Evolutionary conservation across 2,797 vertebrate species (phyloP), one percentile per base, ranked within the genome.

Genomic region (Glossophaga mutica): DNA sequence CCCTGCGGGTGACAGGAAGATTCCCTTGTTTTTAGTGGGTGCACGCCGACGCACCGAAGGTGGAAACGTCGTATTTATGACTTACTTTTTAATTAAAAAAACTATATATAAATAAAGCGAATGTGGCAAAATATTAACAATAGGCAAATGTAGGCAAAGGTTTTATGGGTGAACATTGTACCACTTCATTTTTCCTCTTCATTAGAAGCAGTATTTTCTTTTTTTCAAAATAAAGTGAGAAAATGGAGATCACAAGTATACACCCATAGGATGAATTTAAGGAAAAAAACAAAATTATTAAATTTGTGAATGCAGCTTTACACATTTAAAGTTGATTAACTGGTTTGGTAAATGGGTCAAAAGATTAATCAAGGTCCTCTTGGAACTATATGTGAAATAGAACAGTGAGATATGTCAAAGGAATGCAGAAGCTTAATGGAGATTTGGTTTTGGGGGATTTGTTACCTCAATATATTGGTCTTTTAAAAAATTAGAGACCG

Each of bases 311-410:
- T 68, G 0, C 16, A 67, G 8, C 39, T 88, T 52, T 89, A 67
- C 34, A 68, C 29, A 15, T 39, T 73, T 71, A 44, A 74, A 82
- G 21, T 59, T 34, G 18, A 46, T 90, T 37, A 70, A 57, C 32
- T 59, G 34, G 46, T 81, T 93, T 94, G 94, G 6, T 90, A 87
- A 85, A 39, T 92, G 42, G 6, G 10, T 84, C 59, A 73, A 93
- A 87, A 85, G 0, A n/a, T 73, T 89, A 68, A 90, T 42, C 44
- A 76, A 91, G 84, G 18, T 46, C 22, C 29, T 87, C 18, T 92
- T 67, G 78, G 91, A 95, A 76, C 21, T 48, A 39, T 5, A 44
- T 4, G 12, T 29, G 67, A 89, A 73, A 79, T 39, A 71, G 50
- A 91, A 48, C 34, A 81, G 44, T 62, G 78, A 79, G n/a, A 44